Evolutionary conservation across 2,113 vertebrate species (phyloP).

Genomic region (Pogonocichla stellata): DNA sequence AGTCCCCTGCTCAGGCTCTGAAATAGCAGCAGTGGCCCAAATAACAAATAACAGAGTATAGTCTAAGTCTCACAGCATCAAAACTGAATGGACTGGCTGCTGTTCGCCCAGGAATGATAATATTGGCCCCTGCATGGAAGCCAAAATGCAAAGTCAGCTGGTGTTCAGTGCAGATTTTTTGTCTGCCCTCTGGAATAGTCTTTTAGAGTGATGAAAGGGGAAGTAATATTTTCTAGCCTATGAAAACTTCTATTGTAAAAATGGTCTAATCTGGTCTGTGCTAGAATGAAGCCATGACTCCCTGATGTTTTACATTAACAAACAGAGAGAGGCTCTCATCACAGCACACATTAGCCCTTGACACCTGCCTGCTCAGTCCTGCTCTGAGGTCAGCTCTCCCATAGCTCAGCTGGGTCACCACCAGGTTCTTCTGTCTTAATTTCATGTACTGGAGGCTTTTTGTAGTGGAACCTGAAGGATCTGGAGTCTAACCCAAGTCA

Average conservation of each 20-base stretch:
- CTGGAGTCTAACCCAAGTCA: neutral
- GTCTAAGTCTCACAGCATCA: neutral
- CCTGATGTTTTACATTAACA: neutral
- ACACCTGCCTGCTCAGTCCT: neutral
- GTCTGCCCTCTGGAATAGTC: neutral
- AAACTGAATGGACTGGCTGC: neutral
- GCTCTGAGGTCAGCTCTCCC: neutral
- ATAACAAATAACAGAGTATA: neutral
- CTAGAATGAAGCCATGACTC: neutral
- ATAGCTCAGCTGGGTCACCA: neutral
- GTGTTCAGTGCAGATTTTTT: neutral
- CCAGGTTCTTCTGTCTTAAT: neutral
- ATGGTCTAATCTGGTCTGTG: conserved; percentile 19
- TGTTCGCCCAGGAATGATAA: neutral
- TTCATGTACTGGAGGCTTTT: neutral
- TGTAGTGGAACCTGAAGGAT: neutral
- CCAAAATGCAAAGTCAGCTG: neutral
- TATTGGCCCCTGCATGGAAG: neutral
- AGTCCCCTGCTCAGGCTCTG: neutral
- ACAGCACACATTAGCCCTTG: neutral
- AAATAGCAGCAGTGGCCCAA: neutral
- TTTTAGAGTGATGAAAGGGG: neutral
- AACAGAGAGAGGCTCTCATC: neutral
- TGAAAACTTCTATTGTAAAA: conserved; percentile 30
- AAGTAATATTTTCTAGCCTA: conserved; percentile 1